A percentile compares a stretch with the other conserved stretches of the same genome.
Conservation (phyloP, 2,113 vertebrate species). For the Galemys pyrenaicus region DNA sequence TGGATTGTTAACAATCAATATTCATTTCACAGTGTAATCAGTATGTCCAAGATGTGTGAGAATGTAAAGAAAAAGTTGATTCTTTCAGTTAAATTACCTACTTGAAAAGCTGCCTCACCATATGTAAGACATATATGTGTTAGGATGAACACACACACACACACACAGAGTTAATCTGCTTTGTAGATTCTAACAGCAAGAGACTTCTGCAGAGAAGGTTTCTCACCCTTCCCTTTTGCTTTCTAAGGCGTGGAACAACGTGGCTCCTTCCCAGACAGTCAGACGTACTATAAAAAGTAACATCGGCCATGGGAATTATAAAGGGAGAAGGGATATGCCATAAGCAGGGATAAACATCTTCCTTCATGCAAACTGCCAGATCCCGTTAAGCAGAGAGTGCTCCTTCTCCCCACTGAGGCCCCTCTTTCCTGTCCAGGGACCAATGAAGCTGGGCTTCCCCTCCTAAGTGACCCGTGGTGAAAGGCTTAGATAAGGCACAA, state of each 20-base stretch:
- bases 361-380: conserved; percentile 83
- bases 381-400: conserved; percentile 81
- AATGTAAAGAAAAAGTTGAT: not conserved
- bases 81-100: conserved; percentile 34
- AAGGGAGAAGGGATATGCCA: conserved; percentile 80
- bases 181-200: conserved; percentile 60
- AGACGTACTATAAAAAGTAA: conserved; percentile 85
- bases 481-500: conserved; percentile 85
- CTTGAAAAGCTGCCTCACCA: conserved; percentile 11
- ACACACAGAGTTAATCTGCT: conserved; percentile 30
- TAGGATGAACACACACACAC: not conserved
- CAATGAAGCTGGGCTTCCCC: conserved; percentile 74
- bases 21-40: conserved; percentile 29
- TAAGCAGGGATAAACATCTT: conserved; percentile 86
- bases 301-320: conserved; percentile 84
- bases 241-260: conserved; percentile 58
- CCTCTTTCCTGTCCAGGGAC: conserved; percentile 85
- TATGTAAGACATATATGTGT: not conserved
- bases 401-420: conserved; percentile 79
- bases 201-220: conserved; percentile 62
- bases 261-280: conserved; percentile 76
- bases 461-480: conserved; percentile 79
- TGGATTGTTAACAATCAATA: conserved; percentile 35
- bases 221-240: conserved; percentile 77
- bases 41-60: not conserved